Conservation (phyloP, 2,888 invertebrate genomes). For the Thymelicus acteon region DNA sequence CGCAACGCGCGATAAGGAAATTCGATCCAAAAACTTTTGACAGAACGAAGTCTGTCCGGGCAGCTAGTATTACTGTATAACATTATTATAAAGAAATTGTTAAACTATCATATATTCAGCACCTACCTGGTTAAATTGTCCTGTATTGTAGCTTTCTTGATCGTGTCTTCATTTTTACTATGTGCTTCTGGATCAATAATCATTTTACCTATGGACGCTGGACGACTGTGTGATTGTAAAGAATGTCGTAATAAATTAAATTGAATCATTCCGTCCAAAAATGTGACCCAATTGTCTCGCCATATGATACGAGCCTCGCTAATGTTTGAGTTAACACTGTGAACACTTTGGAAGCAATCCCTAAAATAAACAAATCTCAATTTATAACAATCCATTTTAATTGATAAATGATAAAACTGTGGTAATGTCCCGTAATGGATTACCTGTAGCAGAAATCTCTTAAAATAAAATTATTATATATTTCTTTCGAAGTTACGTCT, state of each 20-base stretch:
- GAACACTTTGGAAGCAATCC: conserved; percentile 56
- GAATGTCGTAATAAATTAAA: conserved; percentile 86
- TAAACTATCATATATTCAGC: background rate
- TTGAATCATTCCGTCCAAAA: conserved; percentile 93
- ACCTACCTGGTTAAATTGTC: conserved; percentile 18
- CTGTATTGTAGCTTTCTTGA: conserved; percentile 45
- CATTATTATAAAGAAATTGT: too few relatives aligned
- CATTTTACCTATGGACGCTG: conserved; percentile 69
- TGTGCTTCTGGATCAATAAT: conserved; percentile 53
- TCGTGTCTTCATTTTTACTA: conserved; percentile 1
- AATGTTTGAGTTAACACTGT: conserved; percentile 49
- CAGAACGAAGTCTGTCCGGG: too few relatives aligned
- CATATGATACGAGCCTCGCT: conserved; percentile 78
- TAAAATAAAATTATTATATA: conserved; percentile 16
- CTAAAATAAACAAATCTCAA: conserved; percentile 44
- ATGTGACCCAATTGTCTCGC: conserved; percentile 92
- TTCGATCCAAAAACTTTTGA: too few relatives aligned
- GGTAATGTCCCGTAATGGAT: background rate
- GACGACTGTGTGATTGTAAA: conserved; percentile 86
- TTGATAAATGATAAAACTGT: too few relatives aligned
- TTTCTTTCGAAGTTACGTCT: conserved; percentile 13
- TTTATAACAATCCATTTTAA: background rate
- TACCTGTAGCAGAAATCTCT: conserved; percentile 15
- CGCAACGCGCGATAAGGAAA: too few relatives aligned
- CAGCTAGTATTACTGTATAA: too few relatives aligned